Base-by-base conservation (phyloP, 2,797 vertebrate species). In the Sarcoramphus papa region DNA sequence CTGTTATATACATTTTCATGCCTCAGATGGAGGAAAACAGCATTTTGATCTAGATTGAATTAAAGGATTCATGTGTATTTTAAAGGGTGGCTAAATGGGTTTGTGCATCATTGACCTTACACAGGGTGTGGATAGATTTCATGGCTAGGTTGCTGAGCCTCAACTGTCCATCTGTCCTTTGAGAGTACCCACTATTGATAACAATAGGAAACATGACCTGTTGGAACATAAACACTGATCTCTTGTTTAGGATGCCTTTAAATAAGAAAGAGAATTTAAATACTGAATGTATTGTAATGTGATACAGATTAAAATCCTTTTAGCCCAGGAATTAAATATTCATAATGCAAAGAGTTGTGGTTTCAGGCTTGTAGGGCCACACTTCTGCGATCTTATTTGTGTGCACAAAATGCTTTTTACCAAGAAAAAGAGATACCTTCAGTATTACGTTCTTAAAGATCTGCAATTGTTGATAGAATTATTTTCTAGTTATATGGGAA, bases 1-100 rank as follows among this genome's bases (percentile, higher is more conserved):
- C 82, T 16, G 54, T 96, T 92, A 96, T 85, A 84, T 93, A 93
- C 12, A n/a, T 90, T 97, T 97, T 95, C 56, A 37, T 95, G 83
- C 70, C 50, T 95, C 84, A 83, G 75, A 83, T 72, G 70, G 79
- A 95, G 53, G 68, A 90, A 92, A 94, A 64, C 3, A 85, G 56
- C 67, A 82, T 92, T 96, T 93, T 91, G 40, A 74, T 88, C 67
- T 63, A 93, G 89, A 94, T 50, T 88, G 76, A 91, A 80, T 78
- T 79, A 89, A 97, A 94, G 54, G n/a, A 53, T 62, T 96, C 45
- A 3, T 48, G 50, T 93, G 78, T 48, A 74, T 89, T 93, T 92
- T 85, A 96, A 92, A 90, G 89, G 68, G 33, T 78, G 35, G n/a
- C 62, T 79, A 73, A 83, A 75, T 59, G 45, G 50, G 67, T 92